Conservation (phyloP, 1,140 invertebrate genomes). For the Nebria ingens region DNA sequence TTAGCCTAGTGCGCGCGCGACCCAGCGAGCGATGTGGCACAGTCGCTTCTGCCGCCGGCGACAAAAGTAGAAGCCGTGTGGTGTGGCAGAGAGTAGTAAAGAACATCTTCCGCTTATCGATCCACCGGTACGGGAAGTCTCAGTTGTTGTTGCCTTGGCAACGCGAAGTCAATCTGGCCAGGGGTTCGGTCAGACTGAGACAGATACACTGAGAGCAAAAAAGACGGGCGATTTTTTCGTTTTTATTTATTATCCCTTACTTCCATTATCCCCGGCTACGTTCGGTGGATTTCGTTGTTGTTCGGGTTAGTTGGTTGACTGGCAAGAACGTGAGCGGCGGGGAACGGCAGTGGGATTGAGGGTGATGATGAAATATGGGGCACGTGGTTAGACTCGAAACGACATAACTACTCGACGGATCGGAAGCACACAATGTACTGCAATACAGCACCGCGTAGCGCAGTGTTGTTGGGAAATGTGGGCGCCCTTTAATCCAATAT, state of each 20-base stretch:
- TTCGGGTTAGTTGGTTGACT: conserved; percentile 1
- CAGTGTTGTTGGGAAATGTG: too few relatives aligned
- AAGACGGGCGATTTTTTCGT: conserved; percentile 30
- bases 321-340: neutral
- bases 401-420: conserved; percentile 40
- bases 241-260: conserved; percentile 36
- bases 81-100: neutral
- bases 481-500: conserved; percentile 8
- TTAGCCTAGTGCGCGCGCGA: too few relatives aligned
- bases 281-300: conserved; percentile 20
- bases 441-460: too few relatives aligned
- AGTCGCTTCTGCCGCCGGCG: too few relatives aligned
- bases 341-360: conserved; percentile 23
- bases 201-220: conserved; percentile 26
- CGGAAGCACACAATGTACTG: conserved; percentile 16
- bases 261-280: conserved; percentile 31
- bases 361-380: conserved; percentile 54
- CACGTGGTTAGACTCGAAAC: conserved; percentile 55
- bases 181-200: conserved; percentile 10
- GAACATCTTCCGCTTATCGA: conserved; percentile 31
- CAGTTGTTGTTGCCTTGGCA: conserved; percentile 30
- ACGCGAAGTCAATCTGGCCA: conserved; percentile 33
- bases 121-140: conserved; percentile 17
- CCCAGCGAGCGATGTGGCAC: too few relatives aligned
- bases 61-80: too few relatives aligned